phyloP scores from a whole-genome alignment of 2,888 invertebrate species.

The Drosophila siamana region DNA sequence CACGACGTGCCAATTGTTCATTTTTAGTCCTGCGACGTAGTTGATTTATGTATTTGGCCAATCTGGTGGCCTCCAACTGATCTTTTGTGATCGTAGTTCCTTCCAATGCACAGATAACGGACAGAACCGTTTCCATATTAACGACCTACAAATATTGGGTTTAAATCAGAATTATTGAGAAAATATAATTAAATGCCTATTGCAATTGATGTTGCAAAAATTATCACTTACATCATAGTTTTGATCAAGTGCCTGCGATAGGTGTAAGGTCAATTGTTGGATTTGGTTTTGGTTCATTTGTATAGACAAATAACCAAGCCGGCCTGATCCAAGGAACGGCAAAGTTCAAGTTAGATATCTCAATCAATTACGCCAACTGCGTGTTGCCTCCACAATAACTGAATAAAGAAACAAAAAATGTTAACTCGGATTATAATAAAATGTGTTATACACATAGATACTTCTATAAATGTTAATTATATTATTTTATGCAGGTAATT shows the following conservation, averaged over 20 bases:
- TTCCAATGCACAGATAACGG: constrained; percentile 97
- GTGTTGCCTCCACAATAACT: constrained; percentile 35
- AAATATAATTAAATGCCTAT: background rate
- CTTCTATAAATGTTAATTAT: background rate
- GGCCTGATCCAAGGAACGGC: constrained; percentile 51
- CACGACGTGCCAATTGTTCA: constrained; percentile 93
- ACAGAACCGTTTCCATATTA: constrained; percentile 96
- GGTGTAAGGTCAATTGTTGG: constrained; percentile 97
- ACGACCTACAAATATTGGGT: constrained; percentile 89
- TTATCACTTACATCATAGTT: constrained; percentile 97
- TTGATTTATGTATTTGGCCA: constrained; percentile 97
- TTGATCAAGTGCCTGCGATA: constrained; percentile 98
- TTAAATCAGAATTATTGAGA: background rate
- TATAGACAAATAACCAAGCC: constrained; percentile 47
- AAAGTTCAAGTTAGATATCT: constrained; percentile 26
- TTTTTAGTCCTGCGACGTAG: constrained; percentile 94
- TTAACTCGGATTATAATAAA: background rate
- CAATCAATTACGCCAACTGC: constrained; percentile 10
- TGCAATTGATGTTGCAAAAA: background rate
- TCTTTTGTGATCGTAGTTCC: constrained; percentile 87
- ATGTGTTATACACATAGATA: background rate
- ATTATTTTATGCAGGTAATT: background rate
- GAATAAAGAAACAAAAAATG: background rate
- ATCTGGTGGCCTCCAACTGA: constrained; percentile 92
- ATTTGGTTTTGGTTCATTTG: constrained; percentile 92